Evolutionary conservation across 2,797 vertebrate genomes (phyloP).

Genomic region (Coranthus polyacanthus): DNA sequence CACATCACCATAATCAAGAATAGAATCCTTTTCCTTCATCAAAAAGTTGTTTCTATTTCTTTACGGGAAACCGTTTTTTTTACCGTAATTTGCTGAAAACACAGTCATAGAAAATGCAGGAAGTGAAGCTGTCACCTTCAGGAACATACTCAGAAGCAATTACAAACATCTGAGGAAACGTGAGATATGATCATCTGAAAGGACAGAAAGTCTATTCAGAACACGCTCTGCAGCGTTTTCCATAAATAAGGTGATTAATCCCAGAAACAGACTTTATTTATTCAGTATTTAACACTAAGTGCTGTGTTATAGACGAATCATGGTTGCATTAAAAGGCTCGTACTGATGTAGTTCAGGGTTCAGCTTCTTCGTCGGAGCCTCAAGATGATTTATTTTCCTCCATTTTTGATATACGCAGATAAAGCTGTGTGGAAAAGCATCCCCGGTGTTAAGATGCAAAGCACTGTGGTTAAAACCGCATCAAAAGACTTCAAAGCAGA

Average conservation of each 20-base stretch:
- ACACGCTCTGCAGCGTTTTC: too few species aligned
- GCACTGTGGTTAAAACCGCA: conserved; percentile 35
- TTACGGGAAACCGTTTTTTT: too few species aligned
- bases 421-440: conserved; percentile 37
- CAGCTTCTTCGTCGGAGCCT: too few species aligned
- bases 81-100: conserved; percentile 46
- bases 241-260: too few species aligned
- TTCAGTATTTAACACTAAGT: too few species aligned
- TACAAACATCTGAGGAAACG: conserved; percentile 62
- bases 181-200: conserved; percentile 58
- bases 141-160: too few species aligned
- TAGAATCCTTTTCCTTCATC: too few species aligned
- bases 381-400: conserved; percentile 1
- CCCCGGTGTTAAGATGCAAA: conserved; percentile 34
- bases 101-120: conserved; percentile 12
- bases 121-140: conserved; percentile 45
- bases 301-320: too few species aligned
- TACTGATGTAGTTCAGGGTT: conserved; percentile 11
- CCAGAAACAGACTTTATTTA: too few species aligned
- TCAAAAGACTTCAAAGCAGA: conserved; percentile 62
- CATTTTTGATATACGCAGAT: conserved; percentile 43
- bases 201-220: conserved; percentile 26
- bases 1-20: too few species aligned
- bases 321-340: conserved; percentile 26
- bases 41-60: not conserved